A percentile compares a stretch with the other conserved stretches of the same genome.
These are phyloP conservation scores for Polietes domitor DNA, from an alignment of 2,888 invertebrate species.

Conservation along the genomic window DNA sequence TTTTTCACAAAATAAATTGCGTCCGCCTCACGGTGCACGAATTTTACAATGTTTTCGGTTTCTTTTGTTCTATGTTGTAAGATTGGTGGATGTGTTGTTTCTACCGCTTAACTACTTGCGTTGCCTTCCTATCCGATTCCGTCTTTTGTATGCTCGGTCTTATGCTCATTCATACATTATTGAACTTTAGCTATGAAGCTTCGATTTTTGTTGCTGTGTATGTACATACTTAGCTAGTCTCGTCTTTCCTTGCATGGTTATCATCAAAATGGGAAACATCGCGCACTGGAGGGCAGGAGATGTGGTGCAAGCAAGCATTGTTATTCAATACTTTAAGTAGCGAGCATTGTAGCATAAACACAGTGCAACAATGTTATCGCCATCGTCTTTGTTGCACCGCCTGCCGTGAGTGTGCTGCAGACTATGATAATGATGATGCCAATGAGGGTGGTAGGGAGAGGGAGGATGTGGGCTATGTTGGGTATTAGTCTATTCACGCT, in stretches of 20 bases:
- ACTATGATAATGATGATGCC: neutral
- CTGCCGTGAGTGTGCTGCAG: neutral
- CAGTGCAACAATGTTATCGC: conserved; percentile 53
- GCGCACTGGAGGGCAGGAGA: conserved; percentile 4
- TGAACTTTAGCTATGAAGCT: conserved; percentile 55
- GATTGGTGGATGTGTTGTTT: conserved; percentile 33
- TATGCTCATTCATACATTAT: conserved; percentile 42
- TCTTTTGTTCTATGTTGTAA: conserved; percentile 35
- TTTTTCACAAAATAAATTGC: too few species aligned
- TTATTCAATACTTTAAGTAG: conserved; percentile 49
- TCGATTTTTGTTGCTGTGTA: conserved; percentile 33
- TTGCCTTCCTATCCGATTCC: conserved; percentile 29
- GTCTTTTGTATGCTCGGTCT: neutral
- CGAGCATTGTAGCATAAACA: conserved; percentile 47
- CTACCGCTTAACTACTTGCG: conserved; percentile 60
- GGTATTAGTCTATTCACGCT: neutral
- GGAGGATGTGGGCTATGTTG: neutral
- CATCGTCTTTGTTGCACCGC: conserved; percentile 54
- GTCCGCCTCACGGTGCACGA: conserved; percentile 23
- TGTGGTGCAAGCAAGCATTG: conserved; percentile 30
- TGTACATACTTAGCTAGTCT: conserved; percentile 6
- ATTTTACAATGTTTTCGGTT: conserved; percentile 42
- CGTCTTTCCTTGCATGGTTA: conserved; percentile 47
- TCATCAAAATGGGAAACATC: conserved; percentile 30
- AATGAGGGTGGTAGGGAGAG: neutral